phyloP scores from a whole-genome alignment of 2,113 vertebrate genomes.

The Oryctolagus cuniculus region DNA sequence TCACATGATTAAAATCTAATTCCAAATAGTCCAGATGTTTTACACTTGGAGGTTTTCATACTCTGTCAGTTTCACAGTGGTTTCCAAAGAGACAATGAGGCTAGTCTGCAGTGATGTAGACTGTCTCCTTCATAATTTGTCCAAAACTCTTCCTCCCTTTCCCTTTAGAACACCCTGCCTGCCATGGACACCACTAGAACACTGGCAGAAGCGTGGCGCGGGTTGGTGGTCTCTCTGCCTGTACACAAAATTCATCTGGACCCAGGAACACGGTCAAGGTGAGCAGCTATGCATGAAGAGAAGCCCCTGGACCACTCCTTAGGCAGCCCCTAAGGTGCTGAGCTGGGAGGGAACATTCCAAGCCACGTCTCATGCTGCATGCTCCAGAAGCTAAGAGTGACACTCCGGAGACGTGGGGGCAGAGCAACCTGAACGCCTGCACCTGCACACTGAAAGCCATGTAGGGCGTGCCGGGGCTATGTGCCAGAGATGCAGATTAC shows the following conservation, averaged over 20 bases:
- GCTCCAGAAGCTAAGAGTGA: background rate
- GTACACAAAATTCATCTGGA: background rate
- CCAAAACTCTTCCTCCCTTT: background rate
- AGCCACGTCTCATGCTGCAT: background rate
- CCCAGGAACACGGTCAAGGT: background rate
- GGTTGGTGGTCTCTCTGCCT: background rate
- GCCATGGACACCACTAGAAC: background rate
- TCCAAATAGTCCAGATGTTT: background rate
- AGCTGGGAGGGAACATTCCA: background rate
- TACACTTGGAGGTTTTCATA: background rate
- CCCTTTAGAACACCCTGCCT: background rate
- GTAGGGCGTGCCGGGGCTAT: background rate
- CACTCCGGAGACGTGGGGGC: background rate
- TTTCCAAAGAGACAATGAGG: background rate
- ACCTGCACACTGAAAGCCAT: rapidly evolving
- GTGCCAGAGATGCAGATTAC: background rate
- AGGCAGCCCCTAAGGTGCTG: background rate
- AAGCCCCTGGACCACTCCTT: background rate
- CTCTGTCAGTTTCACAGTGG: background rate
- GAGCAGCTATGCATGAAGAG: background rate
- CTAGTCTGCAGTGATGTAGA: background rate
- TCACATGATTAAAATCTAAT: background rate
- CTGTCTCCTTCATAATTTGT: background rate
- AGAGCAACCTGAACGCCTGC: background rate
- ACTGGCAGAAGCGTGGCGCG: background rate